Evolutionary conservation across 2,113 vertebrate genomes (phyloP).

Genomic region (Oncorhynchus tshawytscha): DNA sequence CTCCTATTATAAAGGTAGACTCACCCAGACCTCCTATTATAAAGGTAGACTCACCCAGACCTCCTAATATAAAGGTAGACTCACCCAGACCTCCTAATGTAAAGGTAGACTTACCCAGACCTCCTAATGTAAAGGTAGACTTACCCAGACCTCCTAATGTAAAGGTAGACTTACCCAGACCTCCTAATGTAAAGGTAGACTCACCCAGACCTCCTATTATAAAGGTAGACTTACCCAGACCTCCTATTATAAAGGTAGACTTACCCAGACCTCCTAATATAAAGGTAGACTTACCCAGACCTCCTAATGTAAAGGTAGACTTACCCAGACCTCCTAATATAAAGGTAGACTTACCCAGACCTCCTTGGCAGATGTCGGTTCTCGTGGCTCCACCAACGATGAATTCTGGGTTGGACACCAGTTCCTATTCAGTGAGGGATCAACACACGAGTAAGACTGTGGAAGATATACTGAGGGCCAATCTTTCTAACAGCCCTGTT

Average conservation of each 20-base stretch:
- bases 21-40: conserved; percentile 72
- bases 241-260: no score
- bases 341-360: background rate
- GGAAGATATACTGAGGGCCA: no score
- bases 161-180: no score
- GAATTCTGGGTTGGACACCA: conserved; percentile 78
- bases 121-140: no score
- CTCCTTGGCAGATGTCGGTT: conserved; percentile 83
- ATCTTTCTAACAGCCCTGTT: no score
- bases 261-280: conserved; percentile 73
- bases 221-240: no score
- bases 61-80: no score
- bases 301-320: no score
- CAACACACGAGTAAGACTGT: no score
- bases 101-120: no score
- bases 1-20: conserved; percentile 40
- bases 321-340: conserved; percentile 72
- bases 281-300: no score
- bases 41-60: no score
- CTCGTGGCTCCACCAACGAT: conserved; percentile 81
- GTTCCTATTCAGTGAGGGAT: conserved; percentile 69
- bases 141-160: conserved; percentile 73
- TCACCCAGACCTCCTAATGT: conserved; percentile 73
- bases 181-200: background rate
- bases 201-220: conserved; percentile 72